A percentile compares a stretch with the other conserved stretches of the same genome.
Conservation (phyloP, 2,113 vertebrate genomes). For the Clupea harengus region DNA sequence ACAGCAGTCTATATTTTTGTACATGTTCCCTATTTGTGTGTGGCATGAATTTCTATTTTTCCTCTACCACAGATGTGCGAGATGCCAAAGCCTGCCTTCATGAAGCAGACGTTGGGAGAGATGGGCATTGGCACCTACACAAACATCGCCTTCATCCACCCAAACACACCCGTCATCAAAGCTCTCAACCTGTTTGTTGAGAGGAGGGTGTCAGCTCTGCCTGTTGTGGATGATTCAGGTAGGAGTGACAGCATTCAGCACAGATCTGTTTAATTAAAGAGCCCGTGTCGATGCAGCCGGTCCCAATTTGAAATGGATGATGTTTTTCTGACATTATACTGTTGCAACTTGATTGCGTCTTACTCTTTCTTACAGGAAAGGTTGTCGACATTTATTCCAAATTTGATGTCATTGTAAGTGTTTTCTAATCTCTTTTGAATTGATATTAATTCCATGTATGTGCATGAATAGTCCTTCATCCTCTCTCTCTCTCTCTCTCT, state of each 20-base stretch:
- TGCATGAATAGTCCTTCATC: background rate
- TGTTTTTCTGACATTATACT: background rate
- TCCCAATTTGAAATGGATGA: background rate
- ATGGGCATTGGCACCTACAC: slow-evolving; percentile 94
- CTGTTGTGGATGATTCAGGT: slow-evolving; percentile 94
- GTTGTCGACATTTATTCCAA: slow-evolving; percentile 99
- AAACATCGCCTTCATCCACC: slow-evolving; percentile 95
- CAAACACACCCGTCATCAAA: slow-evolving; percentile 97
- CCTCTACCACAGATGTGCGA: slow-evolving; percentile 82
- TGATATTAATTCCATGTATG: background rate
- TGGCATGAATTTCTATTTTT: background rate
- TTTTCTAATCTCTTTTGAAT: background rate
- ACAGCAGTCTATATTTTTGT: background rate
- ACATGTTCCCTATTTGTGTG: background rate
- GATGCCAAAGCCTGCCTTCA: slow-evolving; percentile 98
- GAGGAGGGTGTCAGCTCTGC: slow-evolving; percentile 90
- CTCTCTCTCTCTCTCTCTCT: background rate
- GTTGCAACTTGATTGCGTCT: background rate
- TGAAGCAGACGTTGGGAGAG: slow-evolving; percentile 91
- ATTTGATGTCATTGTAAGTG: slow-evolving; percentile 99
- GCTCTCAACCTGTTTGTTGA: slow-evolving; percentile 97
- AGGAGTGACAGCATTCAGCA: background rate
- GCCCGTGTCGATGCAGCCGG: slow-evolving; percentile 3
- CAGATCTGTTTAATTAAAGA: background rate
- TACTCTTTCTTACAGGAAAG: slow-evolving; percentile 78